Evolutionary conservation across 2,113 vertebrate genomes (phyloP), one percentile per base, ranked within the genome.

Genomic region (Thymallus thymallus): DNA sequence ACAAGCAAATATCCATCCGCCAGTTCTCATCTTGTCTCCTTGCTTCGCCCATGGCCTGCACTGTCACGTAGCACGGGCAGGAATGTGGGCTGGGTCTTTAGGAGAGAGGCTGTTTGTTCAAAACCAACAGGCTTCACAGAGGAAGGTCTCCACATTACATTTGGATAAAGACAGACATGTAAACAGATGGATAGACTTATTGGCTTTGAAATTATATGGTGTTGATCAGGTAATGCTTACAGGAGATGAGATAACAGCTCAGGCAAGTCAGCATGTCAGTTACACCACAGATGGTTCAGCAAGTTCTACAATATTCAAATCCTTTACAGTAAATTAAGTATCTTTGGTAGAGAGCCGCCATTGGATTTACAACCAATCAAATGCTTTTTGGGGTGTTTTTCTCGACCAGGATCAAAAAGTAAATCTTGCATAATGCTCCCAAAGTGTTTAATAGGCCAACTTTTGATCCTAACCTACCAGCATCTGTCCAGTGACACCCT

Each of bases 41-140:
- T 1, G 3, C 16, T 51, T 51, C 16, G 18, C 48, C 67, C 35
- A 73, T 71, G 58, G 69, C 0, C 68, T 41, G 74, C 45, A 45
- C 82, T 63, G 76, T 85, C 82, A 86, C 80, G 74, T 82, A 87
- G 75, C 74, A 82, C 78, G 79, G 82, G 76, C 78, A 80, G 82
- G 76, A 87, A 90, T 88, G 81, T 74, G 78, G 75, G 72, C 73
- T 79, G 69, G 68, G 72, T 75, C 65, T 80, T 60, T 51, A 48
- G 68, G 71, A 65, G 72, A 58, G 69, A 70, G 79, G 68, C 69
- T 73, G 73, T 81, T 82, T 69, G 77, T 83, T 75, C 79, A 83
- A 84, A 83, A 56, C 70, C 70, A 48, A 23, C 71, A 72, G 67
- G 73, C 67, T 56, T 72, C 72, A 1, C 1, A 73, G 66, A 74